phyloP scores from a whole-genome alignment of 2,797 vertebrate genomes.

The Cossypha heuglini region DNA sequence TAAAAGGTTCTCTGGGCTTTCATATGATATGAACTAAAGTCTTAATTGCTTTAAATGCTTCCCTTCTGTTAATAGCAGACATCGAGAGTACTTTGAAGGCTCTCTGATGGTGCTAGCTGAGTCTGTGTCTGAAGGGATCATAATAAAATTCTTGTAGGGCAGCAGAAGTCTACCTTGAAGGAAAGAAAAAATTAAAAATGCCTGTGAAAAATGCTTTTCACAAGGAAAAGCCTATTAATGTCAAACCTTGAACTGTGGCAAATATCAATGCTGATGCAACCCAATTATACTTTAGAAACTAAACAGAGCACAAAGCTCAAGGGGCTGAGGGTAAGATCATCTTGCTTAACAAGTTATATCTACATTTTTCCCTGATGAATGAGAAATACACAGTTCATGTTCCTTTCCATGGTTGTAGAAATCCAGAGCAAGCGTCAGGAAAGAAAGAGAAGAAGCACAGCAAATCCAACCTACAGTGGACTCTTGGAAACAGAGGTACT shows the following conservation, averaged over 20 bases:
- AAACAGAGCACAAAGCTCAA: conserved; percentile 16
- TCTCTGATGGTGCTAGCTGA: not conserved
- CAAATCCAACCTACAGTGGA: conserved; percentile 94
- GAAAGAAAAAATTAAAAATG: not conserved
- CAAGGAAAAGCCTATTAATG: conserved; percentile 1
- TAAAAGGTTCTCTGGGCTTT: not conserved
- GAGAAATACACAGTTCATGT: not conserved
- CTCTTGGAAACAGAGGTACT: conserved; percentile 92
- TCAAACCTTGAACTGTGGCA: conserved; percentile 19
- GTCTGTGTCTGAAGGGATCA: not conserved
- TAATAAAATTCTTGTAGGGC: not conserved
- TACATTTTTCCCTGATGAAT: conserved; percentile 18
- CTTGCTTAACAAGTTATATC: conserved; percentile 22
- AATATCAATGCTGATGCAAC: conserved; percentile 5
- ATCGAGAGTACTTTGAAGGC: not conserved
- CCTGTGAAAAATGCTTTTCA: not conserved
- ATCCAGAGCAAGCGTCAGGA: conserved; percentile 95
- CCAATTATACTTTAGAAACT: conserved; percentile 32
- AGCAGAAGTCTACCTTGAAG: conserved; percentile 10
- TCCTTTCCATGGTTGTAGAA: conserved; percentile 78
- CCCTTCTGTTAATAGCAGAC: not conserved
- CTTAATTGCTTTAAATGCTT: not conserved
- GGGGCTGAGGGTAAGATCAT: not conserved
- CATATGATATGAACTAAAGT: not conserved
- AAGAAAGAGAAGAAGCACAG: conserved; percentile 94